A percentile compares a stretch with the other conserved stretches of the same genome.
Evolutionary conservation across 2,113 vertebrate genomes (phyloP).

Genomic region (Scartelaos histophorus): DNA sequence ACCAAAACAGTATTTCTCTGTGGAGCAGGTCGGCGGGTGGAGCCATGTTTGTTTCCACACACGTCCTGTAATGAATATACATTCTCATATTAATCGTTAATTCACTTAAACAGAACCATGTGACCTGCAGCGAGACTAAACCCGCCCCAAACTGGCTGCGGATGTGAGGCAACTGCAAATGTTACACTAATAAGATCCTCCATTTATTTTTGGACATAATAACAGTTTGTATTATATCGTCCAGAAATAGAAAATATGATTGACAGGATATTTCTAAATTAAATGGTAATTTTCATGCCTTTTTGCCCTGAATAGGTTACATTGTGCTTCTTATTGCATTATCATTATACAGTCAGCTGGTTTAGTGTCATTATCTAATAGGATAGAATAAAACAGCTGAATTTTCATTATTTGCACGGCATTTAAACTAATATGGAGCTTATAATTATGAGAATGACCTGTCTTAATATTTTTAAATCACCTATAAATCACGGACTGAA

Average conservation of each 20-base stretch:
- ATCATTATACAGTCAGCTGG: no score
- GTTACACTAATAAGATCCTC: not conserved
- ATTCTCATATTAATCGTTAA: constrained; percentile 3
- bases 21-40: not conserved
- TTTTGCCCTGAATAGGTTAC: no score
- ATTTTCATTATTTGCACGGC: no score
- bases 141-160: not conserved
- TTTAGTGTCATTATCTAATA: no score
- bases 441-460: not conserved
- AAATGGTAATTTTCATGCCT: no score
- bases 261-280: not conserved
- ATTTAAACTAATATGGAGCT: not conserved
- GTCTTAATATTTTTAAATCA: no score
- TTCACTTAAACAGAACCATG: not conserved
- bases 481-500: not conserved
- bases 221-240: not conserved
- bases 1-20: not conserved
- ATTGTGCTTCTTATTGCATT: no score
- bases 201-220: no score
- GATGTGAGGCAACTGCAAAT: not conserved
- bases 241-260: not conserved
- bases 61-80: constrained; percentile 1
- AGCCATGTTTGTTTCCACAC: not conserved
- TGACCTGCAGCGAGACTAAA: not conserved
- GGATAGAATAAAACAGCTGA: no score